These are phyloP conservation scores for Xanthostigma xanthostigma DNA, from an alignment of 2,888 invertebrate species.

Conservation along the genomic window DNA sequence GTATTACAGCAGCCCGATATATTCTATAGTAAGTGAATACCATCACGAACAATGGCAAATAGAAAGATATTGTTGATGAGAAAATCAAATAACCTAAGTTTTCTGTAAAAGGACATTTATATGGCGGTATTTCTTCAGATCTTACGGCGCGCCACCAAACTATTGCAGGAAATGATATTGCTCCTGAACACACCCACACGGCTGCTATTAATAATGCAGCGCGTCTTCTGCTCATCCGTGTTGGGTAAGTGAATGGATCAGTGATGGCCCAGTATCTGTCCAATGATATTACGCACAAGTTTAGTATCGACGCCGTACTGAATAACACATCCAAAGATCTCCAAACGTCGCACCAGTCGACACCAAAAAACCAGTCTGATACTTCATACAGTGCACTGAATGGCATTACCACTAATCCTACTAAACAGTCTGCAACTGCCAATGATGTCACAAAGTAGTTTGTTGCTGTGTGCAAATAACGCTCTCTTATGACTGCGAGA, in stretches of 20 bases:
- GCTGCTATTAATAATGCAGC: conserved; percentile 79
- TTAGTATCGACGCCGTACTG: conserved; percentile 93
- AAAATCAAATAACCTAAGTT: conserved; percentile 92
- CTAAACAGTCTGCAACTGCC: conserved; percentile 91
- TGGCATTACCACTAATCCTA: conserved; percentile 96
- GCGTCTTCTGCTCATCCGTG: conserved; percentile 78
- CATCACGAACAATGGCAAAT: conserved; percentile 92
- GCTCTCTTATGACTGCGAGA: conserved; percentile 79
- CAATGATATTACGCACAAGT: conserved; percentile 90
- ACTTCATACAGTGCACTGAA: conserved; percentile 86
- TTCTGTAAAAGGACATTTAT: conserved; percentile 91
- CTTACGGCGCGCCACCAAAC: conserved; percentile 88
- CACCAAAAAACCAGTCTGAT: conserved; percentile 86
- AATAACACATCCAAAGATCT: conserved; percentile 92
- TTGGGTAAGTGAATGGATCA: conserved; percentile 94
- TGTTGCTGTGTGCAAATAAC: conserved; percentile 91
- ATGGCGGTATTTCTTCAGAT: conserved; percentile 62
- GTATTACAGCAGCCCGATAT: conserved; percentile 84
- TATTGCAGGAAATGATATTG: conserved; percentile 97
- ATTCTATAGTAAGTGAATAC: conserved; percentile 95
- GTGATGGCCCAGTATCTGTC: conserved; percentile 99
- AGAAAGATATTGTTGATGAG: conserved; percentile 95
- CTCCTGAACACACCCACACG: conserved; percentile 93
- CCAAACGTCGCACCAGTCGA: conserved; percentile 96
- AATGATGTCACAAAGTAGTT: conserved; percentile 95